These are phyloP conservation scores for Polypedilum pembai DNA, from an alignment of 1,140 invertebrate species.

Conservation along the genomic window DNA sequence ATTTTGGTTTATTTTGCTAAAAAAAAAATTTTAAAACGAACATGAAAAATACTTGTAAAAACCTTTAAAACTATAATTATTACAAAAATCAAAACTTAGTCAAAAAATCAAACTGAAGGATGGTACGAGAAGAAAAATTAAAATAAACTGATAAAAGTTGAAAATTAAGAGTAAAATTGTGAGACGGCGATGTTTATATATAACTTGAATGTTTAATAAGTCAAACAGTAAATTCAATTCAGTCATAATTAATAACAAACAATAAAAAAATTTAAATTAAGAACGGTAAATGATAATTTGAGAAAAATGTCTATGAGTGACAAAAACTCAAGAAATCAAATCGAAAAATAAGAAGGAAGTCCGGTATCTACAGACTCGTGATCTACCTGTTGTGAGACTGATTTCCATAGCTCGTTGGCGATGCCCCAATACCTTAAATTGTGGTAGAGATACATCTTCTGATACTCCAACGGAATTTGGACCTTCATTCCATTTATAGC, in stretches of 20 bases:
- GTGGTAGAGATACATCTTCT: slow-evolving; percentile 85
- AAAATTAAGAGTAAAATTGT: too few relatives aligned
- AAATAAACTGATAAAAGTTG: too few relatives aligned
- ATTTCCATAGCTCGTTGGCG: slow-evolving; percentile 84
- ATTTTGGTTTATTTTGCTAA: too few relatives aligned
- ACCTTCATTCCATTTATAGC: slow-evolving; percentile 91
- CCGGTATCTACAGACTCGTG: slow-evolving; percentile 6
- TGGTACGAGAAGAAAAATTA: too few relatives aligned
- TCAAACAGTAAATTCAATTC: too few relatives aligned
- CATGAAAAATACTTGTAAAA: too few relatives aligned
- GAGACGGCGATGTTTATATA: too few relatives aligned
- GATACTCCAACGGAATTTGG: slow-evolving; percentile 86
- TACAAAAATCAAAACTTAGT: too few relatives aligned
- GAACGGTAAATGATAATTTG: neutral
- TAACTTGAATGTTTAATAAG: too few relatives aligned
- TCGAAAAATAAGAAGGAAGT: neutral
- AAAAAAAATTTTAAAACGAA: too few relatives aligned
- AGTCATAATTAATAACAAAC: neutral
- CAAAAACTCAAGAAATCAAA: neutral
- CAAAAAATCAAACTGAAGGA: too few relatives aligned
- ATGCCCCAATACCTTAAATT: slow-evolving; percentile 88
- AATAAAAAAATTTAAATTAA: neutral
- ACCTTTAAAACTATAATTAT: too few relatives aligned
- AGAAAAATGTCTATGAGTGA: slow-evolving; percentile 17
- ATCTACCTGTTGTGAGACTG: slow-evolving; percentile 82